A percentile compares a stretch with the other conserved stretches of the same genome.
Evolutionary conservation across 2,797 vertebrate genomes (phyloP).

Genomic region (Ispidina picta): DNA sequence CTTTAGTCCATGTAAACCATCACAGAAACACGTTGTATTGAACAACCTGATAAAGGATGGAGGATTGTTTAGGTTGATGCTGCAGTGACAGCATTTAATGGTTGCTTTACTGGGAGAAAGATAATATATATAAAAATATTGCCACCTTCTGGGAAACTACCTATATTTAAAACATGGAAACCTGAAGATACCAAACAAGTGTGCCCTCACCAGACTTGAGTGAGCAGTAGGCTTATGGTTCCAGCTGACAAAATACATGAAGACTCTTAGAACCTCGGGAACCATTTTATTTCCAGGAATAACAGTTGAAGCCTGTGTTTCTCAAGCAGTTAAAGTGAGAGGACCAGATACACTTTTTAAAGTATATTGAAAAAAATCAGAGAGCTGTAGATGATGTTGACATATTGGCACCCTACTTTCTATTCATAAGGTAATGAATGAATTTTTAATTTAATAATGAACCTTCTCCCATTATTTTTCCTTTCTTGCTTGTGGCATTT

Average conservation of each 20-base stretch:
- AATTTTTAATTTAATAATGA: no score
- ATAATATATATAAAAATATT: neutral
- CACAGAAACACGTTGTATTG: neutral
- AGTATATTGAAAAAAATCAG: neutral
- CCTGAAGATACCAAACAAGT: neutral
- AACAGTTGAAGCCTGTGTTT: neutral
- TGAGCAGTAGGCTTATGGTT: neutral
- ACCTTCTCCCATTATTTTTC: neutral
- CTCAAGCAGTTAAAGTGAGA: neutral
- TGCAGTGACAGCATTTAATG: neutral
- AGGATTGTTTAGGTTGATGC: neutral
- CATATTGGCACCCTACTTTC: neutral
- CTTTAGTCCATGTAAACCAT: neutral
- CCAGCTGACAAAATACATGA: neutral
- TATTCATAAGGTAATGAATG: neutral
- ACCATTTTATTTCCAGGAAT: neutral
- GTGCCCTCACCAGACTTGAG: rapidly evolving
- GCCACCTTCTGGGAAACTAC: neutral
- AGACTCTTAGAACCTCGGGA: neutral
- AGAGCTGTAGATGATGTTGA: neutral
- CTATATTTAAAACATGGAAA: neutral
- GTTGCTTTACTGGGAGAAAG: neutral
- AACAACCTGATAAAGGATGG: neutral
- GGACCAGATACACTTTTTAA: neutral
- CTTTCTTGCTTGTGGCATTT: neutral